Percentiles rank a stretch among this genome's conserved stretches.
Conservation (phyloP, 2,888 invertebrate species). For the Lampropteryx suffumata region DNA sequence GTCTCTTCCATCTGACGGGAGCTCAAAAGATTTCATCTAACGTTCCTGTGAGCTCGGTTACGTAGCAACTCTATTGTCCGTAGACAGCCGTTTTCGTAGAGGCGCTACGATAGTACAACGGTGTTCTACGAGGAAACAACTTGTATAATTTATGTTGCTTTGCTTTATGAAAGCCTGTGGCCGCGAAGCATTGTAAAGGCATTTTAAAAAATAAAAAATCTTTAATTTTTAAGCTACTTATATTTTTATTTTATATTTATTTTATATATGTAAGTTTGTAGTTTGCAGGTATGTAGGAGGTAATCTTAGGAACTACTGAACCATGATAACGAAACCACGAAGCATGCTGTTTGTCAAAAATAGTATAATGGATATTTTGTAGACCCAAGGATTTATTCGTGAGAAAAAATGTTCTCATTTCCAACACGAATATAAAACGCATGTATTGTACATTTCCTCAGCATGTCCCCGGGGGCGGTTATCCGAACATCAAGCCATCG, state of each 20-base stretch:
- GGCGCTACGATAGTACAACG: conserved; percentile 45
- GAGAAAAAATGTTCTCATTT: background rate
- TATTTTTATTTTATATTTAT: too few species aligned
- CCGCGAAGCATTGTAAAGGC: conserved; percentile 21
- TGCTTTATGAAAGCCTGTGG: conserved; percentile 35
- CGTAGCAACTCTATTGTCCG: conserved; percentile 59
- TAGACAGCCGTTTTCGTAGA: conserved; percentile 53
- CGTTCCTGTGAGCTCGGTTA: conserved; percentile 52
- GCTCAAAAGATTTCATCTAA: conserved; percentile 63
- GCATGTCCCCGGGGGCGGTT: conserved; percentile 34
- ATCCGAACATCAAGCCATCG: conserved; percentile 44
- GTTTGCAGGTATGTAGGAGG: too few species aligned
- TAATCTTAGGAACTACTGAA: too few species aligned
- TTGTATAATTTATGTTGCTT: conserved; percentile 38
- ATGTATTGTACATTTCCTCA: conserved; percentile 25
- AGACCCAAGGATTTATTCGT: background rate
- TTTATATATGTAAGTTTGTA: too few species aligned
- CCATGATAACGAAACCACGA: too few species aligned
- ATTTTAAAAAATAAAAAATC: conserved; percentile 5
- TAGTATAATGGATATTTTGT: too few species aligned
- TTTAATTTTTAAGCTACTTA: too few species aligned
- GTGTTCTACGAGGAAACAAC: conserved; percentile 37
- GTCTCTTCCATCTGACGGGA: conserved; percentile 56
- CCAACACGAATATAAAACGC: conserved; percentile 21
- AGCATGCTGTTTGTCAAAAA: too few species aligned